Evolutionary conservation across 2,113 vertebrate species (phyloP).

Genomic region (Orthonyx spaldingii): DNA sequence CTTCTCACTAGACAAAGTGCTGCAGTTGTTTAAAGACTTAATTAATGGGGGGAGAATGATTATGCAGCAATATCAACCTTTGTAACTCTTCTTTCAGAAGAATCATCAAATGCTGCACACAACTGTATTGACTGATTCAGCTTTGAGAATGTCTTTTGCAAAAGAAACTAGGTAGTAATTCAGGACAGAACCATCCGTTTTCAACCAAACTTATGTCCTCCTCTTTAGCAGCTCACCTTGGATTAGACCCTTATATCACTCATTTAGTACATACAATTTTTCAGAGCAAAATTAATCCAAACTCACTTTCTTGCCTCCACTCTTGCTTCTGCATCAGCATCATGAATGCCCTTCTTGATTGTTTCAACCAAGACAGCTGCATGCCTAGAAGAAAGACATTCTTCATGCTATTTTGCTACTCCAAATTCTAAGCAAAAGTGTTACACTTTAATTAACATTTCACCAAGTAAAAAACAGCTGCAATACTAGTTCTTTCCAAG

Average conservation of each 20-base stretch:
- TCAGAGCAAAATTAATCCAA: background rate
- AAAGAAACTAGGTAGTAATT: background rate
- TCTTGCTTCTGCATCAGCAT: conserved; percentile 94
- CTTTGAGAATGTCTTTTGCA: background rate
- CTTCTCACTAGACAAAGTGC: background rate
- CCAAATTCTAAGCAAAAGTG: background rate
- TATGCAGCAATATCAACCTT: background rate
- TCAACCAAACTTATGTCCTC: background rate
- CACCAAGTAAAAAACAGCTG: background rate
- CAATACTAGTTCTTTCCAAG: background rate
- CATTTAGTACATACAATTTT: background rate
- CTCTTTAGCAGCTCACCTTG: background rate
- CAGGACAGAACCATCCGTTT: background rate
- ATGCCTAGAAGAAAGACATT: conserved; percentile 76
- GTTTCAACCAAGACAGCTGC: conserved; percentile 92
- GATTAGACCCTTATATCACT: background rate
- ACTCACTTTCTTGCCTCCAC: conserved; percentile 96
- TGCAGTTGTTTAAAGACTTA: background rate
- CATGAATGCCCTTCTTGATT: conserved; percentile 95
- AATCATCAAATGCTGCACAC: background rate
- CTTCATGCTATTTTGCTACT: background rate
- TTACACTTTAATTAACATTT: background rate
- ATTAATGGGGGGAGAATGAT: background rate
- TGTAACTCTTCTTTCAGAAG: background rate
- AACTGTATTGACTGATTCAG: background rate